A percentile compares a stretch with the other conserved stretches of the same genome.
These are phyloP conservation scores for Odontothrips loti DNA, from an alignment of 2,888 invertebrate species.

Conservation along the genomic window DNA sequence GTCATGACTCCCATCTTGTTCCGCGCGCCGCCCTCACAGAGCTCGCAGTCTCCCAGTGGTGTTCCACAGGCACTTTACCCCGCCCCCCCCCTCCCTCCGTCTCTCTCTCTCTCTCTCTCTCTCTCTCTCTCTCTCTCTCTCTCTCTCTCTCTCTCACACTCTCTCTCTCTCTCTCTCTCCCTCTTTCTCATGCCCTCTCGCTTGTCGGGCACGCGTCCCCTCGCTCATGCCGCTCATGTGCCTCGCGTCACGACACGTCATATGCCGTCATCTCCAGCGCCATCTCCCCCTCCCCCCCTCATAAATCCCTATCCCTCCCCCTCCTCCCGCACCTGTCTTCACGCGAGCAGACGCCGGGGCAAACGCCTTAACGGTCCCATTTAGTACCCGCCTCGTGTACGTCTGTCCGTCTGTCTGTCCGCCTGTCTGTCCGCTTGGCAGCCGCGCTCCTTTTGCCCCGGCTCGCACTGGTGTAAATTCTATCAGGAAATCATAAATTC, in stretches of 20 bases:
- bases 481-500: too few relatives aligned
- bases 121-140: not conserved
- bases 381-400: too few relatives aligned
- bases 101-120: not conserved
- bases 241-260: not conserved
- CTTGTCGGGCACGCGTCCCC: not conserved
- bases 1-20: slow-evolving; percentile 9
- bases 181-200: not conserved
- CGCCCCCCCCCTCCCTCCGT: not conserved
- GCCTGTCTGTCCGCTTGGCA: too few relatives aligned
- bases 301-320: not conserved
- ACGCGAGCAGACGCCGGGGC: not conserved
- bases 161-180: not conserved
- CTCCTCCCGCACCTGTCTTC: not conserved
- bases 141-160: not conserved
- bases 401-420: too few relatives aligned
- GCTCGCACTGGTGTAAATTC: too few relatives aligned
- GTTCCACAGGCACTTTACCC: not conserved
- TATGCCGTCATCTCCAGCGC: not conserved
- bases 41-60: not conserved
- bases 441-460: too few relatives aligned
- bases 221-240: not conserved
- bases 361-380: too few relatives aligned
- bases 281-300: not conserved
- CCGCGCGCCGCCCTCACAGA: not conserved